Base-by-base conservation (phyloP, 2,113 vertebrate genomes). In the Tetrax tetrax region DNA sequence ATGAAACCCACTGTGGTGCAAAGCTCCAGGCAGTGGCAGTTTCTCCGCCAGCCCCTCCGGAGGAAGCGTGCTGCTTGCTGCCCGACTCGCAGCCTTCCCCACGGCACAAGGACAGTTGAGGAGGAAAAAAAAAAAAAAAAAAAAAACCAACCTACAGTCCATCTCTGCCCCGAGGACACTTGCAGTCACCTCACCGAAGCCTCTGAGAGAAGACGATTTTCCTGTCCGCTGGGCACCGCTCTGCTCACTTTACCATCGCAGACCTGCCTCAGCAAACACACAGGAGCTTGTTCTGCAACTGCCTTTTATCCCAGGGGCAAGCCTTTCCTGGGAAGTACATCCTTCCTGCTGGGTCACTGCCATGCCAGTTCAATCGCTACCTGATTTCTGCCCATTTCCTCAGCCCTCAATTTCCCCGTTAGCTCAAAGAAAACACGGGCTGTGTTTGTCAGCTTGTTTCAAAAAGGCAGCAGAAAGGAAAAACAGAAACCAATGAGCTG, bases 341-440 rank as follows among this genome's bases (percentile, higher is more conserved):
- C 74, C 82, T 91, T 87, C 85, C 95, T 90, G 93, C 70, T 91
- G 84, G 69, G 65, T 29, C 87, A 60, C 35, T 94, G 85, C 85
- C 91, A 89, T 0, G 2, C 77, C 31, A 80, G 27, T 50, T 83
- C 87, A 78, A 80, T 64, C 77, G 33, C 63, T 64, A 78, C 45
- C 68, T 61, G 71, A 85, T 85, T 85, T 83, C 69, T 21, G 18
- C 74, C 78, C 25, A 51, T 88, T 84, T 85, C 56, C 50, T 16
- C 70, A 79, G 87, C 28, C 53, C 70, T 64, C 82, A 48, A 29
- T 89, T 90, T 68, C 56, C 60, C 64, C 1, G 7, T 78, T 68
- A 54, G 47, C 84, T 91, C 63, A 57, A 79, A 95, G 38, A 54
- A 95, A 84, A 69, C 33, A 85, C 29, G 66, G 79, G 35, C 53